Base-by-base conservation (phyloP, 2,888 invertebrate species). In the Syrphus vitripennis region DNA sequence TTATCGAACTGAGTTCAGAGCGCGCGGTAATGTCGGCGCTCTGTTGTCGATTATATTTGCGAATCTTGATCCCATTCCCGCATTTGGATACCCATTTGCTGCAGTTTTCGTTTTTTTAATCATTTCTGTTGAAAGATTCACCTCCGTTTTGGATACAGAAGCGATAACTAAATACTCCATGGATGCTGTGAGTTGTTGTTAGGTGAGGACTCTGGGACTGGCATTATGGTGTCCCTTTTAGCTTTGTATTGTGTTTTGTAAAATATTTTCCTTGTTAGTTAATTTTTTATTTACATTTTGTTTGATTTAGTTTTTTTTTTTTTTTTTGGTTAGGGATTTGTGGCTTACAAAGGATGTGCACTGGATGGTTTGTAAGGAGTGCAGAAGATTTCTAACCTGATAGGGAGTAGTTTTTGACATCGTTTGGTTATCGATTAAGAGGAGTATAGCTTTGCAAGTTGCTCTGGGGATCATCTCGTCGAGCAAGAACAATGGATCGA, bases 371-470 rank as follows among this genome's bases (percentile, higher is more conserved):
- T 34, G 37, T 31, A 34, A 65, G 63, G 37, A 78, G 72, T 19
- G 34, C 61, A 69, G 26, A 55, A 86, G 86, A 86, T 86, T 77
- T 82, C 77, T 74, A 78, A 70, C 57, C 50, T 70, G 86, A 86
- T 86, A 86, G 82, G 34, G 53, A 71, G 42, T 29, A 53, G 72
- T 70, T 82, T 82, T 86, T 86, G 81, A 86, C 86, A 86, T 86
- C 78, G 74, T 70, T 82, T 82, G 86, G 86, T 86, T 78, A 86
- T 86, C 86, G 86, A 82, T 86, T 86, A 81, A 86, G 86, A 24
- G 67, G 76, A 77, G 12, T 45, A 57, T 55, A 65, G 48, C 37
- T 45, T 45, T 14, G 24, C 42, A 29, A 26, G 24, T 40, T 50
- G 16, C 76, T 57, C 59, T 34, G 45, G 57, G 72, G 69, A 42